These are phyloP conservation scores for Simalia tracyae DNA, from an alignment of 2,797 vertebrate species.

Conservation along the genomic window DNA sequence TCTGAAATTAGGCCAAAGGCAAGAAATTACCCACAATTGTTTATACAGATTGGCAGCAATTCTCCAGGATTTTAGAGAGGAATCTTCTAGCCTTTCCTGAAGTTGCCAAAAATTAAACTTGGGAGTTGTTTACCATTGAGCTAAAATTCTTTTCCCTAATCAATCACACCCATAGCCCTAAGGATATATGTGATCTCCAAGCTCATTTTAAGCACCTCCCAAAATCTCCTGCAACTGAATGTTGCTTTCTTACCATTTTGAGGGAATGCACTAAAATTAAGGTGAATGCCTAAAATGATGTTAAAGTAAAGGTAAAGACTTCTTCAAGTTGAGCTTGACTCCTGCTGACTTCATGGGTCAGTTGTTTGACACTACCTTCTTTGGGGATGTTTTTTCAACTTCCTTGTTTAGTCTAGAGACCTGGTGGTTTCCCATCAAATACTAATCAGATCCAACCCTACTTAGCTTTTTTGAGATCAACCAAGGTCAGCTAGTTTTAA, in stretches of 20 bases:
- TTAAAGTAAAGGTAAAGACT: neutral
- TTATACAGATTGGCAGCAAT: neutral
- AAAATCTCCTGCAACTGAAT: neutral
- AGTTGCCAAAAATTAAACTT: neutral
- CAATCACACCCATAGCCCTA: neutral
- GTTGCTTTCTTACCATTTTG: no score
- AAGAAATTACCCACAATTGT: neutral
- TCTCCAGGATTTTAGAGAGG: neutral
- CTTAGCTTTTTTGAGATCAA: neutral
- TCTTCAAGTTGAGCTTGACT: neutral
- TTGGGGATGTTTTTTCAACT: neutral
- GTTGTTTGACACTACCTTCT: neutral
- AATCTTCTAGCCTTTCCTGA: no score
- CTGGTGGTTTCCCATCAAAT: neutral
- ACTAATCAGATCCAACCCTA: neutral
- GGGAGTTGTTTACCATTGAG: neutral
- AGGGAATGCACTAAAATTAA: no score
- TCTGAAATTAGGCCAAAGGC: neutral
- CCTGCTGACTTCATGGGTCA: neutral
- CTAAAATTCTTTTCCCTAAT: neutral
- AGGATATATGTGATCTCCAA: neutral
- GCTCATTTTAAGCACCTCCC: neutral
- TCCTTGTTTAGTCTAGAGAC: neutral
- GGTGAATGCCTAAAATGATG: neutral
- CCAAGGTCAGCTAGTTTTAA: neutral